A percentile compares a stretch with the other conserved stretches of the same genome.
phyloP scores from a whole-genome alignment of 2,113 vertebrate species.

The Elanus axillaris region DNA sequence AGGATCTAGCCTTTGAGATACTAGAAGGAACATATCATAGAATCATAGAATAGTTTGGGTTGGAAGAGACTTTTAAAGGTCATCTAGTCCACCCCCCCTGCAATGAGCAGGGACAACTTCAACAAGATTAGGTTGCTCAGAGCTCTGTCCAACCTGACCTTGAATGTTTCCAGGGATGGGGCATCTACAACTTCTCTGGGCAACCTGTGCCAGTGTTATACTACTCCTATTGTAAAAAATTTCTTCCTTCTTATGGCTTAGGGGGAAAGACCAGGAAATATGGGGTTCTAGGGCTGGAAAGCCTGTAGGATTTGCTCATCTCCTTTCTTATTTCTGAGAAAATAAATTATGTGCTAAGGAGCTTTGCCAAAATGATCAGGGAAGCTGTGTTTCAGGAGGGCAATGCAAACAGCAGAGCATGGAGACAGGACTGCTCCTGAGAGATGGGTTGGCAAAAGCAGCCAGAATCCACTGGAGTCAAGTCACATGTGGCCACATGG shows the following conservation, averaged over 20 bases:
- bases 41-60: not conserved
- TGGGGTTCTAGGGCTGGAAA: not conserved
- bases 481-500: rapidly evolving
- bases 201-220: not conserved
- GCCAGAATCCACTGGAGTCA: not conserved
- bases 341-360: not conserved
- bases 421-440: not conserved
- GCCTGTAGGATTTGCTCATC: not conserved
- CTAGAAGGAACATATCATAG: not conserved
- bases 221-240: not conserved
- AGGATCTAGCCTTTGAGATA: not conserved
- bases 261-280: not conserved
- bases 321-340: not conserved
- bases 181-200: not conserved
- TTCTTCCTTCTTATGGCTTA: not conserved
- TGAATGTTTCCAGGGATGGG: not conserved
- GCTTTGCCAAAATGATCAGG: not conserved
- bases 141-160: not conserved
- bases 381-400: not conserved
- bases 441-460: not conserved
- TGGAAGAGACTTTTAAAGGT: not conserved
- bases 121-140: not conserved
- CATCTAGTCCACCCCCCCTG: not conserved
- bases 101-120: not conserved
- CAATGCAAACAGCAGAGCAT: not conserved